Evolutionary conservation across 2,888 invertebrate genomes (phyloP).

Genomic region (Autographa pulchrina): DNA sequence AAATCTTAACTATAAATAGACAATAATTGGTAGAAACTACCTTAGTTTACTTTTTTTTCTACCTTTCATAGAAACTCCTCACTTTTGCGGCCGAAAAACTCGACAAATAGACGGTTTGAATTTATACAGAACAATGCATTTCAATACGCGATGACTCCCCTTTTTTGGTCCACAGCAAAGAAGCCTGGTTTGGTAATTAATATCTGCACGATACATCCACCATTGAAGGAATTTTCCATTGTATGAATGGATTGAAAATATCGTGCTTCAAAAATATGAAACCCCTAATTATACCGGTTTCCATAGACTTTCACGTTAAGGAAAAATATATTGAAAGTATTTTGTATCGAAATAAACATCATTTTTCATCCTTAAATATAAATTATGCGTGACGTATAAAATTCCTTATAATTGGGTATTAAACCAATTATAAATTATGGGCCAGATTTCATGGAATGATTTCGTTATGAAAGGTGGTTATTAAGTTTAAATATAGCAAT

Average conservation of each 20-base stretch:
- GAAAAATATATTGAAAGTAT: constrained; percentile 1
- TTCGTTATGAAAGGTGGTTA: neutral
- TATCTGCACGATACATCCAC: neutral
- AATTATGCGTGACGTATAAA: neutral
- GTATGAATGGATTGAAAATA: neutral
- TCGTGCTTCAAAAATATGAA: neutral
- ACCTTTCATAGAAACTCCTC: no score
- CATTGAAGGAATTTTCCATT: neutral
- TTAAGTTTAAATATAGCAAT: neutral
- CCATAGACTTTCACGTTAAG: neutral
- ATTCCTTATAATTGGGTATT: neutral
- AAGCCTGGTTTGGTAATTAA: neutral
- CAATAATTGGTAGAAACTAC: no score
- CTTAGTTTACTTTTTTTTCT: no score
- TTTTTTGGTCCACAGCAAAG: neutral
- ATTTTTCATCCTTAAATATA: neutral
- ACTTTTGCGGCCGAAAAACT: no score
- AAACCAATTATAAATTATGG: constrained; percentile 2
- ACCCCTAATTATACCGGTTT: neutral
- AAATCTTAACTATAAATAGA: no score
- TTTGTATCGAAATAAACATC: neutral
- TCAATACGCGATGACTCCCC: neutral
- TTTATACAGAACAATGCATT: neutral
- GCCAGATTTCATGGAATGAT: neutral
- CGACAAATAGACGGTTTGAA: neutral